These are phyloP conservation scores for Scomber scombrus DNA, from an alignment of 2,113 vertebrate genomes.

Conservation along the genomic window DNA sequence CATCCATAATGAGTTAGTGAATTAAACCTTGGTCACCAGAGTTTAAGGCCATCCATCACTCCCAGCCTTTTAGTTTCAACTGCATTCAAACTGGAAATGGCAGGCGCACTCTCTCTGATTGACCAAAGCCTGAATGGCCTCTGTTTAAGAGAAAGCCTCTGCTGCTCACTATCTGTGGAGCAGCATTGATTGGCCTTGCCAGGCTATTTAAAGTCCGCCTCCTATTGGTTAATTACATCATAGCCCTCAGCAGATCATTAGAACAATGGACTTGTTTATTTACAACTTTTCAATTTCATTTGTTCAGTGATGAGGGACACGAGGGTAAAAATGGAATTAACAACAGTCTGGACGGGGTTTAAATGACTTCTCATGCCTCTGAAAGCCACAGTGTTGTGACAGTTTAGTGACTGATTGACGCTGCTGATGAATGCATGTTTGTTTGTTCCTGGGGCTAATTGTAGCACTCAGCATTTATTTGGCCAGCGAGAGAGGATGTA, in stretches of 20 bases:
- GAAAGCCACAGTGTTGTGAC: constrained; percentile 19
- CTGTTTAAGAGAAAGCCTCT: constrained; percentile 22
- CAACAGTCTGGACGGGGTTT: constrained; percentile 15
- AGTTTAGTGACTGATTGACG: constrained; percentile 40
- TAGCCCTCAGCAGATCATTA: constrained; percentile 7
- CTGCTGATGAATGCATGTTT: constrained; percentile 48
- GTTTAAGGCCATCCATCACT: background rate
- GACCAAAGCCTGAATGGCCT: background rate
- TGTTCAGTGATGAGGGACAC: constrained; percentile 40
- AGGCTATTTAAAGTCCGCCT: constrained; percentile 48
- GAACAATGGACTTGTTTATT: constrained; percentile 56
- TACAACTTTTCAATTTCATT: constrained; percentile 27
- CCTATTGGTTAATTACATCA: constrained; percentile 45
- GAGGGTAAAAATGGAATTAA: constrained; percentile 31
- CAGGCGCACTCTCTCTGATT: constrained; percentile 45
- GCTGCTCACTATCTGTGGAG: constrained; percentile 31
- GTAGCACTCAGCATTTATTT: constrained; percentile 46
- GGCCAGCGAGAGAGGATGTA: constrained; percentile 42
- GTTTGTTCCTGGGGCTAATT: constrained; percentile 34
- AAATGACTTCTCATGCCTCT: background rate
- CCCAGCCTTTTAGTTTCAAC: background rate
- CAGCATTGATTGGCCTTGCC: constrained; percentile 52
- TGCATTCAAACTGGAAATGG: constrained; percentile 20
- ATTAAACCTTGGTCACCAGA: background rate
- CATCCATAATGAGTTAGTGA: background rate